Evolutionary conservation across 2,888 invertebrate species (phyloP).

Genomic region (Folsomia manolachei): DNA sequence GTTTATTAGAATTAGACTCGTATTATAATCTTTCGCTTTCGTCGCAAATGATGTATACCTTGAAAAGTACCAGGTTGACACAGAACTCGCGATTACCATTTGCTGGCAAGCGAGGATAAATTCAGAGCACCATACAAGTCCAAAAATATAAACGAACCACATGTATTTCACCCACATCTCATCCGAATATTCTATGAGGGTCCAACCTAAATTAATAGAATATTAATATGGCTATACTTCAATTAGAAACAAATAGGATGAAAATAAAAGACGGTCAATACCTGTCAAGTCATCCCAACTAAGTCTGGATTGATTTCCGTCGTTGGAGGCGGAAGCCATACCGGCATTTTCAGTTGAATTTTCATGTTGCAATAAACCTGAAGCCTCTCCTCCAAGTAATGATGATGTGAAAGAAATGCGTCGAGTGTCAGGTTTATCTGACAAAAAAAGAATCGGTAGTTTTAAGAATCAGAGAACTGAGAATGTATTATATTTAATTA

Average conservation of each 20-base stretch:
- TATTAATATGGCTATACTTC: no score
- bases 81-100: slow-evolving; percentile 88
- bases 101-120: slow-evolving; percentile 92
- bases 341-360: neutral
- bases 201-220: slow-evolving; percentile 60
- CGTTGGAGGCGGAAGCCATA: neutral
- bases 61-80: slow-evolving; percentile 88
- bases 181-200: slow-evolving; percentile 70
- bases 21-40: no score
- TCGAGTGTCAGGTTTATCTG: neutral
- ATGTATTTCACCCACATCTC: slow-evolving; percentile 80
- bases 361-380: neutral
- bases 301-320: neutral
- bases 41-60: slow-evolving; percentile 62
- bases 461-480: neutral
- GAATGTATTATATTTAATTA: slow-evolving; percentile 49
- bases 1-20: no score
- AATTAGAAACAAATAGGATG: no score
- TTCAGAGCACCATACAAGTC: slow-evolving; percentile 88
- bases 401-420: neutral
- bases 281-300: neutral
- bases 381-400: neutral
- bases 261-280: no score
- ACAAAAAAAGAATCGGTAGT: neutral
- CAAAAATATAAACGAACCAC: slow-evolving; percentile 91